Evolutionary conservation across 1,140 invertebrate species (phyloP), one percentile per base, ranked within the genome.

Genomic region (Popillia japonica): DNA sequence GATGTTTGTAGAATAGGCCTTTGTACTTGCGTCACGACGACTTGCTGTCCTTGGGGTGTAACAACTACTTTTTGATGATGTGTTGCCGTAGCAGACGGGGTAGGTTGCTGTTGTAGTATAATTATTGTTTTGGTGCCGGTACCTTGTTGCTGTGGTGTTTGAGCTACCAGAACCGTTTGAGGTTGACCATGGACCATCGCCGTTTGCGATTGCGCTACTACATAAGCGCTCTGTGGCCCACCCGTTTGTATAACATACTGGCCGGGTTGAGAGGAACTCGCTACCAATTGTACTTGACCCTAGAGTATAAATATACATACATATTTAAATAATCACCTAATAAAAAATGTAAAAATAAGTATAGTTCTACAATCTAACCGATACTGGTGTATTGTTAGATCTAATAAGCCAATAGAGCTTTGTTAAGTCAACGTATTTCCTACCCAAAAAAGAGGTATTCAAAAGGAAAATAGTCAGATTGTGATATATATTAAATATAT

Each of bases 121-220:
- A 94, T 93, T 22, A 93, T 93, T 0, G 93, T 93, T 81, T 93
- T 93, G 0, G 91, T 88, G 11, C 89, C 89, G 0, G 90, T 89
- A 0, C 90, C 90, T 80, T 92, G 90, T 76, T 92, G 91, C 73
- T 91, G 90, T 0, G 90, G 87, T 4, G 90, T 90, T 78, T 91
- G 90, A 0, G 91, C 90, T 0, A 92, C 88, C 0, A 92, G 84
- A 0, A 92, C 90, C 0, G 90, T 92, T 82, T 92, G 91, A 3
- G 89, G 88, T 83, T 92, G 91, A 2, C 90, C 91, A 76, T 91
- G 89, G 0, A 91, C 89, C 4, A 91, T 80, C 0, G 90, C 89
- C 0, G 90, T 91, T 78, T 91, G 90, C 0, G 90, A 89, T 61
- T 92, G 90, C 0, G 92, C 91, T 2, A 93, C 87, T 27, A 93